Conservation (phyloP, 2,888 invertebrate genomes). For the Chorisops tibialis region DNA sequence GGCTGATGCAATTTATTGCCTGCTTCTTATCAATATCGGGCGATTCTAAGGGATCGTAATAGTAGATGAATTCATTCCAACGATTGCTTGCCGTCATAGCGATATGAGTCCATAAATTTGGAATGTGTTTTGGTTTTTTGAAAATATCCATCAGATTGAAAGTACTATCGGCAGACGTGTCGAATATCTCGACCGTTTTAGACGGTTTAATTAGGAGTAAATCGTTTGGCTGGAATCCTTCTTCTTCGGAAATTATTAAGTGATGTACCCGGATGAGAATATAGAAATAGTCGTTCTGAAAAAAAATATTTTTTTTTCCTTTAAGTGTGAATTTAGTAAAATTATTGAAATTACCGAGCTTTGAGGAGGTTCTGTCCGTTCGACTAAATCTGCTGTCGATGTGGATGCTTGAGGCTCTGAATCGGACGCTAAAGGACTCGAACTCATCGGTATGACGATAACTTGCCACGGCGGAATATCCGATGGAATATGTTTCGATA, state of each 20-base stretch:
- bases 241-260: slow-evolving; percentile 67
- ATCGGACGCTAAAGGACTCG: slow-evolving; percentile 30
- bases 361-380: neutral
- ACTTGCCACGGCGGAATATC: slow-evolving; percentile 80
- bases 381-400: neutral
- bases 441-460: slow-evolving; percentile 61
- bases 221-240: slow-evolving; percentile 69
- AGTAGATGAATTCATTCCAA: slow-evolving; percentile 78
- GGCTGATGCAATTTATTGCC: slow-evolving; percentile 43
- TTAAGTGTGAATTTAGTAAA: neutral
- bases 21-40: slow-evolving; percentile 51
- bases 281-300: slow-evolving; percentile 56
- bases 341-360: neutral
- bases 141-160: slow-evolving; percentile 58
- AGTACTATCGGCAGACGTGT: slow-evolving; percentile 28
- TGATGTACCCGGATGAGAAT: slow-evolving; percentile 73
- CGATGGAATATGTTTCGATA: slow-evolving; percentile 70
- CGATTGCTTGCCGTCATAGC: slow-evolving; percentile 66
- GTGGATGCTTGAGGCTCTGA: slow-evolving; percentile 10
- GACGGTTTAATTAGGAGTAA: slow-evolving; percentile 60
- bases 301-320: neutral
- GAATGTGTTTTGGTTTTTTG: slow-evolving; percentile 61
- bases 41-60: slow-evolving; percentile 73
- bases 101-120: slow-evolving; percentile 64
- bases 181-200: slow-evolving; percentile 29